Conservation (phyloP, 2,113 vertebrate species). For the Nymphicus hollandicus region DNA sequence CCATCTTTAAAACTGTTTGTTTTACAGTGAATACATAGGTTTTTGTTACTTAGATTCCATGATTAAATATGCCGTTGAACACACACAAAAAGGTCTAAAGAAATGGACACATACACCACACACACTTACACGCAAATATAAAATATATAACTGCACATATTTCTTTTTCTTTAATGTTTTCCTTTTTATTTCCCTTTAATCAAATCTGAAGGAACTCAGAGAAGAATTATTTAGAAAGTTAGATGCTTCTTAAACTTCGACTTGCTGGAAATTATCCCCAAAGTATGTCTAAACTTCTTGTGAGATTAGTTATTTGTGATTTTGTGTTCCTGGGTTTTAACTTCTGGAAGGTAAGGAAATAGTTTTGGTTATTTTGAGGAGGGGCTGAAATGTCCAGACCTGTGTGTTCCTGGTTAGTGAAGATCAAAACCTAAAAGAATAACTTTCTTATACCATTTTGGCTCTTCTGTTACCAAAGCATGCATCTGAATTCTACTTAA, state of each 20-base stretch:
- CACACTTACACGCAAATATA: fast-evolving
- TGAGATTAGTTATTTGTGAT: neutral
- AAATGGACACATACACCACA: neutral
- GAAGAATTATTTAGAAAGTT: neutral
- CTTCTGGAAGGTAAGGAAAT: neutral
- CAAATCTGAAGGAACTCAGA: neutral
- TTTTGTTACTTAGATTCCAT: neutral
- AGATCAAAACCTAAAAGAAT: neutral
- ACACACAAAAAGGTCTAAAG: neutral
- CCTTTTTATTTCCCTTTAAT: neutral
- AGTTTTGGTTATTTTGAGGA: neutral
- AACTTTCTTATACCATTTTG: neutral
- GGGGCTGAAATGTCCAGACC: neutral
- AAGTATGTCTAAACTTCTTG: neutral
- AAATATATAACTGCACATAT: neutral
- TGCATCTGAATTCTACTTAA: neutral
- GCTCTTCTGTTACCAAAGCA: neutral
- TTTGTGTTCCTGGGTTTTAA: neutral
- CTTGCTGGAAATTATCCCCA: neutral
- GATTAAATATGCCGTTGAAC: neutral
- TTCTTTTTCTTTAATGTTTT: neutral
- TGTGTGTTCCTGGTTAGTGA: neutral
- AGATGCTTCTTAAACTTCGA: neutral
- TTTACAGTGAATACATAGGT: neutral
- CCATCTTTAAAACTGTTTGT: neutral